phyloP scores from a whole-genome alignment of 2,113 vertebrate species.

The Xyrauchen texanus region DNA sequence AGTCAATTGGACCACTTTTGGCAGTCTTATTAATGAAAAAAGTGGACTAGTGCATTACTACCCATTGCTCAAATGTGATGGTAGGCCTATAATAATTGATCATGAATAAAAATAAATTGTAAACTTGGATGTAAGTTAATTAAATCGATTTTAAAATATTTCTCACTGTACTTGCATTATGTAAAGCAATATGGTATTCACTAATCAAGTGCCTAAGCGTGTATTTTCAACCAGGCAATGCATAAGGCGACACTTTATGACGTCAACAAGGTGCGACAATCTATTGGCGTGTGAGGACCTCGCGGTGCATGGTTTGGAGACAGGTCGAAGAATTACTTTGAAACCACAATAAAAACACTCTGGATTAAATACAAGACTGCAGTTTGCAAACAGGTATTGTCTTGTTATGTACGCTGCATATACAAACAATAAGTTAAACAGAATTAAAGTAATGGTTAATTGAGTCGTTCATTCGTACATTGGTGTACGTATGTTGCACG shows the following conservation, averaged over 20 bases:
- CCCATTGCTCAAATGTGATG: too few relatives aligned
- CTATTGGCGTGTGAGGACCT: constrained; percentile 45
- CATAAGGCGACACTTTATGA: neutral
- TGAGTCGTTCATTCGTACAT: neutral
- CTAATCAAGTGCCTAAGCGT: neutral
- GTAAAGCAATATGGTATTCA: too few relatives aligned
- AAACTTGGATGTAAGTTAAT: too few relatives aligned
- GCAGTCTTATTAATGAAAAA: too few relatives aligned
- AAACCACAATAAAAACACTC: too few relatives aligned
- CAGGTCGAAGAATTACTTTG: neutral
- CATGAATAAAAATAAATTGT: too few relatives aligned
- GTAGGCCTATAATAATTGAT: too few relatives aligned
- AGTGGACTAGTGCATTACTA: too few relatives aligned
- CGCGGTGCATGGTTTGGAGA: constrained; percentile 48
- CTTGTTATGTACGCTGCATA: neutral
- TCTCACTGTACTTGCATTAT: too few relatives aligned
- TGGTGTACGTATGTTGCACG: neutral
- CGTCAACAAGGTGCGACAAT: constrained; percentile 41
- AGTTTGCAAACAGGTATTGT: neutral
- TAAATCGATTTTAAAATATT: too few relatives aligned
- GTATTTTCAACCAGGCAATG: constrained; percentile 21
- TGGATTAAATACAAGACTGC: neutral
- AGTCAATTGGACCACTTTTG: too few relatives aligned
- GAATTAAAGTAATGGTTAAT: neutral
- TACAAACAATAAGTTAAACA: neutral